phyloP scores from a whole-genome alignment of 2,797 vertebrate genomes.

The Coregonus suidteri region DNA sequence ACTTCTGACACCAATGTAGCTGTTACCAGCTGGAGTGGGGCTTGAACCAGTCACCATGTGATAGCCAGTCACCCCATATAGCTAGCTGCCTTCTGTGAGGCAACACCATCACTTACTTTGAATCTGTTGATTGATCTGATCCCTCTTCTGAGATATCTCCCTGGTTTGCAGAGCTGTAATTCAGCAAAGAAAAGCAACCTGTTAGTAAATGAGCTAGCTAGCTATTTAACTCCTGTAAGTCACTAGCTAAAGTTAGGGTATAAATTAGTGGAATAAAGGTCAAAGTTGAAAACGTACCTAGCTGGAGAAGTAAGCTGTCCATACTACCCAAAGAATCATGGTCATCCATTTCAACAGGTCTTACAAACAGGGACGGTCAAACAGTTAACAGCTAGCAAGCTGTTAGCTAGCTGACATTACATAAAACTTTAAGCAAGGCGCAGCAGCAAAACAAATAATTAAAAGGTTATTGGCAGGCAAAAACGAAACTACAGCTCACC shows the following conservation, averaged over 20 bases:
- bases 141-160: constrained; percentile 67
- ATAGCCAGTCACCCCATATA: neutral
- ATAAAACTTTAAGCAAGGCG: neutral
- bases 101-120: constrained; percentile 52
- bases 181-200: neutral
- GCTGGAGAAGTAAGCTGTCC: constrained; percentile 64
- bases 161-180: constrained; percentile 66
- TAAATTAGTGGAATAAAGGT: neutral
- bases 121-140: constrained; percentile 63
- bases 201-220: neutral
- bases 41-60: neutral
- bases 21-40: neutral
- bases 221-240: neutral
- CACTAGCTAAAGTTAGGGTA: too few relatives aligned
- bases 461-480: too few relatives aligned
- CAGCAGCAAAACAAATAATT: neutral
- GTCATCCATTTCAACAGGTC: constrained; percentile 54
- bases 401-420: neutral
- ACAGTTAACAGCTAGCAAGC: neutral
- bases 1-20: neutral
- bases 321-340: constrained; percentile 42
- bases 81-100: neutral
- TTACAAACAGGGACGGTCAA: neutral
- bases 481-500: too few relatives aligned
- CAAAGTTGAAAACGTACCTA: constrained; percentile 54